Evolutionary conservation across 1,140 invertebrate genomes (phyloP), one percentile per base, ranked within the genome.

Genomic region (Eupeodes corollae): DNA sequence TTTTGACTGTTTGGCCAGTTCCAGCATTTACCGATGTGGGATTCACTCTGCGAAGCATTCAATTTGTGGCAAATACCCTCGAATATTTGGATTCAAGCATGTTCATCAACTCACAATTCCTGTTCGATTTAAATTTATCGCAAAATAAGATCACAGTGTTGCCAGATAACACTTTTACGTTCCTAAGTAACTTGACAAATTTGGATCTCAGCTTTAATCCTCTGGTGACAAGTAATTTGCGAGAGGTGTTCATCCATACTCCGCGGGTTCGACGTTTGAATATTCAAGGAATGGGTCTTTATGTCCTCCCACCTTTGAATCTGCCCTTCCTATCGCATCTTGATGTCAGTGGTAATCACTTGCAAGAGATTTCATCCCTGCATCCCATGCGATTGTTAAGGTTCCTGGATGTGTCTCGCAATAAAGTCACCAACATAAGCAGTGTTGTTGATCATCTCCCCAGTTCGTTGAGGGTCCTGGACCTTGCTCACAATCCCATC

Each of bases 21-120:
- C 72, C 75, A 10, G 79, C 83, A 6, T 75, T 88, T 19, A 73
- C 79, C 1, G 84, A 87, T 63, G 76, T 88, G 13, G 84, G 84
- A 0, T 79, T 82, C 54, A 86, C 83, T 0, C 61, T 88, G 37
- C 70, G 86, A 44, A 79, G 81, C 58, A 73, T 94, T 41, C 82
- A 88, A 54, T 70, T 93, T 56, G 81, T 82, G 0, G 73, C 80
- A 46, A 94, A 94, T 63, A 79, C 79, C 42, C 76, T 94, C 38
- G 87, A 92, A 57, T 88, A 90, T 60, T 70, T 94, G 44, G 89
- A 92, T 61, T 84, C 83, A 26, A 90, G 84, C 14, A 87, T 88
- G 68, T 91, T 92, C 63, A 79, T 86, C 31, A 80, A 82, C 52
- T 86, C 84, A 15, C 82, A 85, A 33, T 84, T 83, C 58, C 68